Evolutionary conservation across 2,888 invertebrate genomes (phyloP), one percentile per base, ranked within the genome.

Genomic region (Caenorhabditis macrosperma): DNA sequence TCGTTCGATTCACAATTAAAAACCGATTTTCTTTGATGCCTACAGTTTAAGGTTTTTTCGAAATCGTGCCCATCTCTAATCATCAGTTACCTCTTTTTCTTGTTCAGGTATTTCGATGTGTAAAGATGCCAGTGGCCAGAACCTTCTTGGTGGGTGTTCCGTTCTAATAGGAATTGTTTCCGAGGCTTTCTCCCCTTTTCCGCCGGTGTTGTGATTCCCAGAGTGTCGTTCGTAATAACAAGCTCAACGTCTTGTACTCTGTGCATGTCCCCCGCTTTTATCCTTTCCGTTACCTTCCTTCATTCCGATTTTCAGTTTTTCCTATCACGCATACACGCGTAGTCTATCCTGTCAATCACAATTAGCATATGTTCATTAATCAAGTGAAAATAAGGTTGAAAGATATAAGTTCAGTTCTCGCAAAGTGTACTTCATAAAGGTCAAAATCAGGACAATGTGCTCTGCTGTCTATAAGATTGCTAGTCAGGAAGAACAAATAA

Each of bases 31-130:
- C 20, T 44, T 44, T 17, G 17, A 10, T 17, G 44, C 20, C 17
- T n/a, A n/a, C n/a, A n/a, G n/a, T n/a, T n/a, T n/a, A n/a, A n/a
- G n/a, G n/a, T n/a, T n/a, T n/a, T n/a, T n/a, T n/a, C n/a, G n/a
- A n/a, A n/a, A n/a, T n/a, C n/a, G n/a, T n/a, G 12, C 12, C 28
- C 4, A 26, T 50, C 6, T 15, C 28, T 12, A 35, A 35, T 35
- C 12, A 12, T 35, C n/a, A n/a, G n/a, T n/a, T n/a, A n/a, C n/a
- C n/a, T n/a, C 24, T 44, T 26, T n/a, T 38, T 41, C 41, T 22
- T 30, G 17, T 74, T 80, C 71, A 80, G 80, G 80, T 80, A 80
- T 80, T 50, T 80, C 75, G 75, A 80, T 80, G 75, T 75, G 75
- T 80, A 80, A 75, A 67, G 80, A 80, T 50, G 66, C 28, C 60